Percentiles rank a stretch among this genome's conserved stretches.
These are phyloP conservation scores for Orthosia gothica DNA, from an alignment of 2,888 invertebrate species.

Conservation along the genomic window DNA sequence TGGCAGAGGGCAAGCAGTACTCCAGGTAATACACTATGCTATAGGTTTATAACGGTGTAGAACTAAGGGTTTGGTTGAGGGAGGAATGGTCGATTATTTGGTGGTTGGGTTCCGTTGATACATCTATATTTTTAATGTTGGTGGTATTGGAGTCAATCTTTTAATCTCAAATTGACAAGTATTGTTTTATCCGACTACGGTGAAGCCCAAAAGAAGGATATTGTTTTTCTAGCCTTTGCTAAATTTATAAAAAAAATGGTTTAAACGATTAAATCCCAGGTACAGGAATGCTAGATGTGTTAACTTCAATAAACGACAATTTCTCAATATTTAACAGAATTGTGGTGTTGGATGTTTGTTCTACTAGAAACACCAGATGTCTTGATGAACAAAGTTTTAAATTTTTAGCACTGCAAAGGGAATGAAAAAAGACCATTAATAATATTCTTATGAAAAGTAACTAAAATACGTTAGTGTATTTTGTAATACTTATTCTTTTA, in stretches of 20 bases:
- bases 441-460: neutral
- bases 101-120: too few species aligned
- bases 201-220: too few species aligned
- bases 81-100: slow-evolving; percentile 42
- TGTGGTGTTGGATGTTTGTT: slow-evolving; percentile 20
- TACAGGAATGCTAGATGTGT: too few species aligned
- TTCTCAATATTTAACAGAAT: slow-evolving; percentile 28
- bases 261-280: too few species aligned
- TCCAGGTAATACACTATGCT: slow-evolving; percentile 74
- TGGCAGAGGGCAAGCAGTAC: slow-evolving; percentile 77
- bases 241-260: too few species aligned
- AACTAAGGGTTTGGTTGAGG: slow-evolving; percentile 15
- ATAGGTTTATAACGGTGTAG: slow-evolving; percentile 1
- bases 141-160: too few species aligned
- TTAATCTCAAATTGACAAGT: too few species aligned
- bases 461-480: too few species aligned
- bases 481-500: neutral
- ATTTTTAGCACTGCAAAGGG: neutral
- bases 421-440: neutral
- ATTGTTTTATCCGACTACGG: too few species aligned
- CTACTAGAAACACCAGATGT: slow-evolving; percentile 8
- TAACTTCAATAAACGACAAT: slow-evolving; percentile 45
- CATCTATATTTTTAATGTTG: too few species aligned
- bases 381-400: slow-evolving; percentile 1
- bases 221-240: too few species aligned